Conservation (phyloP, 2,113 vertebrate genomes). For the Loxodonta africana region DNA sequence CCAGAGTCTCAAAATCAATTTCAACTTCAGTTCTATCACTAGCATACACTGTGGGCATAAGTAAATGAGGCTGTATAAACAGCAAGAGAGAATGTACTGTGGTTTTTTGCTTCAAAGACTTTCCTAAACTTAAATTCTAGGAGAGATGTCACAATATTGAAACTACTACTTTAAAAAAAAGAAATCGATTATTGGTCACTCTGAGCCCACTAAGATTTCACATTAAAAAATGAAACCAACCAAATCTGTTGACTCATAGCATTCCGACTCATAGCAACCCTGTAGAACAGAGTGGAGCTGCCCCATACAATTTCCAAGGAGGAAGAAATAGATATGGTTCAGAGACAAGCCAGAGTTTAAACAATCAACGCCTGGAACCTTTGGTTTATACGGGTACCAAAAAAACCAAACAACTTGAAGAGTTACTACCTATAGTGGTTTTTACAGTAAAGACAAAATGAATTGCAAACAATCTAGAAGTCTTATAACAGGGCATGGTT, state of each 20-base stretch:
- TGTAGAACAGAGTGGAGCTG: too few relatives aligned
- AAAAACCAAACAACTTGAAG: background rate
- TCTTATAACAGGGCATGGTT: background rate
- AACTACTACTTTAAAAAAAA: conserved; percentile 55
- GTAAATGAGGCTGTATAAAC: background rate
- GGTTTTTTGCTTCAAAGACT: conserved; percentile 39
- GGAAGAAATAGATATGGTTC: background rate
- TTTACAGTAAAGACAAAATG: conserved; percentile 4
- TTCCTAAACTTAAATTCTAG: conserved; percentile 52
- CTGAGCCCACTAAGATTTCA: conserved; percentile 48
- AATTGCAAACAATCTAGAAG: background rate
- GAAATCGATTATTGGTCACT: conserved; percentile 54
- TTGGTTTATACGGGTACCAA: background rate
- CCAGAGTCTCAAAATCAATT: conserved; percentile 38
- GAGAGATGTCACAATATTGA: conserved; percentile 36
- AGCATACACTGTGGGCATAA: background rate
- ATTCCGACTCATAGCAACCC: too few relatives aligned
- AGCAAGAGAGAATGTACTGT: conserved; percentile 9
- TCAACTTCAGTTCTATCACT: background rate
- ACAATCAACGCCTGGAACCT: background rate
- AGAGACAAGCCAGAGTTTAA: background rate
- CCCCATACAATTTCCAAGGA: too few relatives aligned
- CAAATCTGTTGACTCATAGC: too few relatives aligned
- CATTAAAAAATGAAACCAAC: too few relatives aligned
- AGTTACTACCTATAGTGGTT: background rate